Conservation (phyloP, 2,797 vertebrate genomes). For the Hybognathus amarus region DNA sequence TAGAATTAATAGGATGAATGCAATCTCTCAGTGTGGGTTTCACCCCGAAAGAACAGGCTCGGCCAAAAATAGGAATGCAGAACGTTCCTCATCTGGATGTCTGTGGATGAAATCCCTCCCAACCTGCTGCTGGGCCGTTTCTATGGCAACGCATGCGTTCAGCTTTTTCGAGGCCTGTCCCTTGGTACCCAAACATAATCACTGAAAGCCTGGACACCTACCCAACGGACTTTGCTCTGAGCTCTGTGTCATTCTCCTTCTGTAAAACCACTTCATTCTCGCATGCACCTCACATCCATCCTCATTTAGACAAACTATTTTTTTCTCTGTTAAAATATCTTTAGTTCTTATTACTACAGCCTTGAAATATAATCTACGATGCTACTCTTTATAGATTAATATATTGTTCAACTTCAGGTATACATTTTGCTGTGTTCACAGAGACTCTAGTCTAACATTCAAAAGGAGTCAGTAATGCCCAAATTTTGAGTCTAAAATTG, state of each 20-base stretch:
- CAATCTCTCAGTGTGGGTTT: slow-evolving; percentile 43
- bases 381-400: background rate
- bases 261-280: background rate
- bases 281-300: background rate
- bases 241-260: background rate
- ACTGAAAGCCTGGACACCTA: slow-evolving; percentile 34
- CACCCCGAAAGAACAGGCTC: slow-evolving; percentile 46
- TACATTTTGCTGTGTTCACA: background rate
- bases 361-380: background rate
- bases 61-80: slow-evolving; percentile 61
- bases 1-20: slow-evolving; percentile 7
- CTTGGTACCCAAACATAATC: slow-evolving; percentile 48
- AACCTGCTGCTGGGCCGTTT: slow-evolving; percentile 60
- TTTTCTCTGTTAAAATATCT: background rate
- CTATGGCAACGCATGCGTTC: slow-evolving; percentile 61
- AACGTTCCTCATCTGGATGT: slow-evolving; percentile 62
- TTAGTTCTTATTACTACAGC: background rate
- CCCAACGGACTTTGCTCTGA: slow-evolving; percentile 25
- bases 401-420: background rate
- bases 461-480: background rate
- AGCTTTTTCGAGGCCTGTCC: slow-evolving; percentile 49
- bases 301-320: background rate
- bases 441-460: background rate
- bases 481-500: background rate
- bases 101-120: slow-evolving; percentile 58